Percentiles rank a stretch among this genome's conserved stretches.
phyloP scores from a whole-genome alignment of 1,140 invertebrate genomes.

The Holcopasites calliopsidis region DNA sequence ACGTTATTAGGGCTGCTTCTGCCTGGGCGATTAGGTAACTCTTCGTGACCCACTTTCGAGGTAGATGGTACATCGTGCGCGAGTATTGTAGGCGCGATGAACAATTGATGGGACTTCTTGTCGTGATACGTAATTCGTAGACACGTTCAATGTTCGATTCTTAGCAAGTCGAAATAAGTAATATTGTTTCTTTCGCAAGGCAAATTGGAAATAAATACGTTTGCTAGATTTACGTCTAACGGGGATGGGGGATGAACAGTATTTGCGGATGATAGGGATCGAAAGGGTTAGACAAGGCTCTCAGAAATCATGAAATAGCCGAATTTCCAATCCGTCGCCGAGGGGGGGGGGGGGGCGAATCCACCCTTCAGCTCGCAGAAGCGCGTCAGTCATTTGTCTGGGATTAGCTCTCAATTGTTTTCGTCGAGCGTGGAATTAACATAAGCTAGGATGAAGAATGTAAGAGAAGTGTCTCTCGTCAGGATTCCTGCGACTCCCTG shows the following conservation, averaged over 20 bases:
- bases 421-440: slow-evolving; percentile 75
- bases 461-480: slow-evolving; percentile 66
- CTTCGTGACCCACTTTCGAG: slow-evolving; percentile 37
- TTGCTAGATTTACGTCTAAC: no score
- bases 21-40: slow-evolving; percentile 17
- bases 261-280: not conserved
- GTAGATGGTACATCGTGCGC: no score
- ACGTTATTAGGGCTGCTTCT: slow-evolving; percentile 73
- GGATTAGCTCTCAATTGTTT: slow-evolving; percentile 79
- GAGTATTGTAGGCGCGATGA: no score
- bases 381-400: slow-evolving; percentile 78
- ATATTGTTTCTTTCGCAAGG: no score
- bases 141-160: no score
- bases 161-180: no score
- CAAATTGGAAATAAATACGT: no score
- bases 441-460: slow-evolving; percentile 80
- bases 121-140: no score
- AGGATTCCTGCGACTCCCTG: slow-evolving; percentile 52
- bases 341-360: slow-evolving; percentile 16
- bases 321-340: slow-evolving; percentile 43
- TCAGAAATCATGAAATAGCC: slow-evolving; percentile 49
- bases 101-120: no score
- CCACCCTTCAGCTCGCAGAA: slow-evolving; percentile 50
- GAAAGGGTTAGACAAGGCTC: not conserved
- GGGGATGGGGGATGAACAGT: no score